phyloP scores from a whole-genome alignment of 2,797 vertebrate species.

The Pelochelys cantorii region DNA sequence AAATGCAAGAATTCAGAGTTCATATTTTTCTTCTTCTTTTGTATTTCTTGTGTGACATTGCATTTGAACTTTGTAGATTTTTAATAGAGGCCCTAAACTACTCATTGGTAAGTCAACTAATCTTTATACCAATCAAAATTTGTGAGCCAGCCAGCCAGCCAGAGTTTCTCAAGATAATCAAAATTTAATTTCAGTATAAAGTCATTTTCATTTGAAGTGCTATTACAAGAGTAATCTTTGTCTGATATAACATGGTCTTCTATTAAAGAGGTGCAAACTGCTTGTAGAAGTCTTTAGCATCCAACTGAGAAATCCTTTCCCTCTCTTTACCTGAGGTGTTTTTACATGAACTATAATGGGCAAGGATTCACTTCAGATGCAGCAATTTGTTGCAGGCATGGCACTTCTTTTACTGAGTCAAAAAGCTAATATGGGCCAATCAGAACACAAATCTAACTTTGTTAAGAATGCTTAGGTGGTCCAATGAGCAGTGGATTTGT shows the following conservation, averaged over 20 bases:
- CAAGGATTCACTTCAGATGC: neutral
- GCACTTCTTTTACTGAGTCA: neutral
- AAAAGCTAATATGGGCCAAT: neutral
- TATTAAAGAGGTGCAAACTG: neutral
- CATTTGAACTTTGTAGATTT: neutral
- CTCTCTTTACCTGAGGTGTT: neutral
- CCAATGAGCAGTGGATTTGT: conserved; percentile 16
- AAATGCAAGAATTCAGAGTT: neutral
- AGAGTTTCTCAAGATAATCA: neutral
- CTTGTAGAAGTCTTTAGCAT: neutral
- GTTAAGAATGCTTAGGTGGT: neutral
- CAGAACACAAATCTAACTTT: neutral
- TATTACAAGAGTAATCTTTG: neutral
- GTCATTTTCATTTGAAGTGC: neutral
- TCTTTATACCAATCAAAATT: neutral
- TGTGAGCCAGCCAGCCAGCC: rapidly evolving
- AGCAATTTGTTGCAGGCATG: neutral
- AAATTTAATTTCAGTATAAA: neutral
- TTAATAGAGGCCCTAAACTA: neutral
- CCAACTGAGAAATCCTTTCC: neutral
- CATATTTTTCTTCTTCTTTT: neutral
- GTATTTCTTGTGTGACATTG: neutral
- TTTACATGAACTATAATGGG: neutral
- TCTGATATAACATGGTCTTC: neutral
- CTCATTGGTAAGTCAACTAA: neutral